Evolutionary conservation across 2,797 vertebrate genomes (phyloP).

Genomic region (Syndactyla subalaris): DNA sequence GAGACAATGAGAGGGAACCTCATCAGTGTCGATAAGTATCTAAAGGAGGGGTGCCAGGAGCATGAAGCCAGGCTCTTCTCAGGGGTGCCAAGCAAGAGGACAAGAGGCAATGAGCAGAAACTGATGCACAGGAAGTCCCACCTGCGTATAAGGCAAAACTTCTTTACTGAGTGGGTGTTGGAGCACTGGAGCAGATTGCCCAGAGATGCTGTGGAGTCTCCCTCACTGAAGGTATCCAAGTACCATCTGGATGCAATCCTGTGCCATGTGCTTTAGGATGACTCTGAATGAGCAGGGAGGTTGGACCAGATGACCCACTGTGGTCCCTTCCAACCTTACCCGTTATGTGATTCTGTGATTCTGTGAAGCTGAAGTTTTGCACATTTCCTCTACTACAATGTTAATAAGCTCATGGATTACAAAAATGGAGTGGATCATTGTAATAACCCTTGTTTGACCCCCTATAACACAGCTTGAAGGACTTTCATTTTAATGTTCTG

Average conservation of each 20-base stretch:
- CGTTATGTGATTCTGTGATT: neutral
- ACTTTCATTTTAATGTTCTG: neutral
- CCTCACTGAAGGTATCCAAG: neutral
- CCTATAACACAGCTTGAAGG: neutral
- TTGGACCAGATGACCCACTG: neutral
- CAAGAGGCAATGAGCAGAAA: neutral
- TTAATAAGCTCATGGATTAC: neutral
- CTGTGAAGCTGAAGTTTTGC: neutral
- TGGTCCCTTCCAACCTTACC: neutral
- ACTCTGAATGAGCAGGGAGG: neutral
- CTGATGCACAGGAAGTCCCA: neutral
- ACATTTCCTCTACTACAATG: neutral
- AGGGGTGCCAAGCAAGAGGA: neutral
- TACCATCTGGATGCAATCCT: neutral
- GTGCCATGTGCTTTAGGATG: neutral
- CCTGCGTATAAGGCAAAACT: neutral
- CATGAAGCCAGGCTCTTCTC: neutral
- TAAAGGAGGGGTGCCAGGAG: neutral
- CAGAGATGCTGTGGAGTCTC: neutral
- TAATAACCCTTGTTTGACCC: neutral
- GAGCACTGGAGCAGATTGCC: neutral
- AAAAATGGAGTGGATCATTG: neutral
- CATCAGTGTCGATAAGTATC: neutral
- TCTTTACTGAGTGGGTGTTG: neutral
- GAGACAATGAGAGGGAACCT: neutral